Evolutionary conservation across 2,888 invertebrate genomes (phyloP), one percentile per base, ranked within the genome.

Genomic region (Lymantria monacha): DNA sequence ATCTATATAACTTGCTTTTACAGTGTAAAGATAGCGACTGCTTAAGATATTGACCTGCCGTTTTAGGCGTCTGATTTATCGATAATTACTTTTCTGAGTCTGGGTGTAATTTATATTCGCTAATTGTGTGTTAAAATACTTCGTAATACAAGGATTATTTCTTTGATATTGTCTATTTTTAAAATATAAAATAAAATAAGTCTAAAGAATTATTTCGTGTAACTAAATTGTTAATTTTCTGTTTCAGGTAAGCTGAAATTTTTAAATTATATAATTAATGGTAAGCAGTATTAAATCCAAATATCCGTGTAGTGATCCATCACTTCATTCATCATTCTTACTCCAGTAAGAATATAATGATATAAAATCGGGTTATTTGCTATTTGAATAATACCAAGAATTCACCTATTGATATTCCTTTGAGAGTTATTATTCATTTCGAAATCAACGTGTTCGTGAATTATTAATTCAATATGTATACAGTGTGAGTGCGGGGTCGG

Each of bases 381-480:
- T 41, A 41, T 14, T 41, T 13, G 41, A 41, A 41, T 41, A 14
- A 14, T 14, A 41, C 10, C 12, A 11, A 13, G 41, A 31, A 57
- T 55, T 55, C 43, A 45, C 12, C 45, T 49, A 62, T 62, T 42
- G 56, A 59, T 49, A 57, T 42, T 61, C 48, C 56, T 57, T 51
- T 51, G 51, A 59, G 54, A 46, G 48, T 42, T 30, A 11, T 12
- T n/a, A 41, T 57, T 59, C 51, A 45, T 57, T 46, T 54, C 41
- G 45, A 48, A 57, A 61, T 63, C 63, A 52, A 52, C 68, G 51
- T 59, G 48, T 50, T 57, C 55, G 52, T 59, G 64, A 67, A 71
- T 78, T 71, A 75, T 72, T 74, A 75, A 77, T 79, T 76, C 61
- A 76, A 74, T 22, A 22, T 68, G 61, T 66, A n/a, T n/a, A 66